phyloP scores from a whole-genome alignment of 2,888 invertebrate species.

The Villa cingulata region DNA sequence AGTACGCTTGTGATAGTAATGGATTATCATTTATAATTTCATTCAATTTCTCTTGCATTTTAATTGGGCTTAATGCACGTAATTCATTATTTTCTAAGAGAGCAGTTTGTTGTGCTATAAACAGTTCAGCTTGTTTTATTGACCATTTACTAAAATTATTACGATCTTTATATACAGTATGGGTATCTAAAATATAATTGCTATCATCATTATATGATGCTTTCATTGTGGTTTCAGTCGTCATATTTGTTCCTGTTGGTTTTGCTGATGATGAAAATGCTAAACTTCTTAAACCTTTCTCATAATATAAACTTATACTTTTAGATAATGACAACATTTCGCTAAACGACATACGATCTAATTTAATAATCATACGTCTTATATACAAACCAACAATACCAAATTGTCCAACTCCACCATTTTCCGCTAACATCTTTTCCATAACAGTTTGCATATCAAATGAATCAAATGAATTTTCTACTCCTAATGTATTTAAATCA shows the following conservation, averaged over 20 bases:
- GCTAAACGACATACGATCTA: slow-evolving; percentile 73
- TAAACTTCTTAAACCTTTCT: slow-evolving; percentile 32
- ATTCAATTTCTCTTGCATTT: slow-evolving; percentile 48
- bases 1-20: slow-evolving; percentile 44
- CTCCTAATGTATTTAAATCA: slow-evolving; percentile 35
- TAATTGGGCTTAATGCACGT: slow-evolving; percentile 60
- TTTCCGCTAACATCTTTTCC: slow-evolving; percentile 45
- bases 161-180: slow-evolving; percentile 20
- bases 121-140: slow-evolving; percentile 75
- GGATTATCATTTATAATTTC: slow-evolving; percentile 35
- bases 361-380: slow-evolving; percentile 62
- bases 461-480: slow-evolving; percentile 52
- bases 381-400: slow-evolving; percentile 59
- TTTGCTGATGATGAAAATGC: slow-evolving; percentile 5
- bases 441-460: slow-evolving; percentile 47
- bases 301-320: slow-evolving; percentile 56
- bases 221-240: neutral
- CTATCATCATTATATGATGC: slow-evolving; percentile 7
- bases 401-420: slow-evolving; percentile 31
- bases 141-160: slow-evolving; percentile 59
- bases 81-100: slow-evolving; percentile 68
- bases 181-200: slow-evolving; percentile 18
- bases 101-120: slow-evolving; percentile 75
- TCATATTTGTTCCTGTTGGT: neutral
- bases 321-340: slow-evolving; percentile 64